Conservation (phyloP, 1,140 invertebrate species). For the Euwallacea similis region DNA sequence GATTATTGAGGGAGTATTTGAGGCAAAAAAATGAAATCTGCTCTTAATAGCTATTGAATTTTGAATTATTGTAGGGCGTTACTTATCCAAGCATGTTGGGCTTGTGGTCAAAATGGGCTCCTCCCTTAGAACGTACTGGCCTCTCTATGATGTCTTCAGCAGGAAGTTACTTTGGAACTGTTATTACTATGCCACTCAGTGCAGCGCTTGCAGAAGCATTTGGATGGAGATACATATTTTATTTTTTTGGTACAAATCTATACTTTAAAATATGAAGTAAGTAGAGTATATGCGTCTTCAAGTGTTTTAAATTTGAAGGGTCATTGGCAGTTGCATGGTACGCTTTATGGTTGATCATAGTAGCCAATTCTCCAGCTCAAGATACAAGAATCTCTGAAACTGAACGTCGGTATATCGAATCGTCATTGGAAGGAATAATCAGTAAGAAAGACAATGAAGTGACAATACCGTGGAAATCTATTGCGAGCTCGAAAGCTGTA, state of each 20-base stretch:
- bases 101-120: conserved; percentile 88
- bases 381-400: conserved; percentile 73
- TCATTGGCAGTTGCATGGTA: conserved; percentile 70
- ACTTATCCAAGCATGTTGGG: conserved; percentile 89
- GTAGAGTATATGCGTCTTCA: background rate
- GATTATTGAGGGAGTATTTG: conserved; percentile 85
- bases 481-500: conserved; percentile 74
- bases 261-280: background rate
- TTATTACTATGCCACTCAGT: conserved; percentile 76
- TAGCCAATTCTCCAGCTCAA: conserved; percentile 74
- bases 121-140: conserved; percentile 76
- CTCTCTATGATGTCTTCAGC: conserved; percentile 79
- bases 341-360: conserved; percentile 67
- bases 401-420: conserved; percentile 78
- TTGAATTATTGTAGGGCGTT: conserved; percentile 68
- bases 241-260: conserved; percentile 71
- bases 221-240: conserved; percentile 88
- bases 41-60: background rate
- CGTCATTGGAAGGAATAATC: conserved; percentile 46
- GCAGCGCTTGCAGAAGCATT: conserved; percentile 70
- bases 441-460: conserved; percentile 52
- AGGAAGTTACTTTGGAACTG: conserved; percentile 81
- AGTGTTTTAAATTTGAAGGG: conserved; percentile 8
- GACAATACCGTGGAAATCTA: conserved; percentile 73
- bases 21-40: conserved; percentile 60